These are phyloP conservation scores for Strongylocentrotus purpuratus DNA, from an alignment of 35 echinoderm and acorn worm genomes.

Conservation along the genomic window DNA sequence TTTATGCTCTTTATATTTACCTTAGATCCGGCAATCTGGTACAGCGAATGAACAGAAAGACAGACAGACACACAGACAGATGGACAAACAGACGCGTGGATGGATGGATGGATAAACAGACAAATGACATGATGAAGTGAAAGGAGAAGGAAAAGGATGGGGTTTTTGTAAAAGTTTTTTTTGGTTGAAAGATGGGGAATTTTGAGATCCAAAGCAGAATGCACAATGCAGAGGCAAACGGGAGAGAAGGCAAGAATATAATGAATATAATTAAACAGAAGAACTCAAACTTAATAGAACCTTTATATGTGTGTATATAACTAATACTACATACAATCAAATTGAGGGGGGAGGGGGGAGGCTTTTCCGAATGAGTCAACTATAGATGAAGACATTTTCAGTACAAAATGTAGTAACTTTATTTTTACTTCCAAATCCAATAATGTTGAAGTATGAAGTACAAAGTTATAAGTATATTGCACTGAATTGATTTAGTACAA, in stretches of 20 bases:
- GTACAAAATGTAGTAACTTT: no score
- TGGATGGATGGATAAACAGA: slow-evolving; percentile 15
- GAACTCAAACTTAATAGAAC: no score
- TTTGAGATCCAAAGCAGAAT: neutral
- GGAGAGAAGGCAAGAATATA: neutral
- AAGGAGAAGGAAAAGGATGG: neutral
- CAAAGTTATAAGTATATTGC: no score
- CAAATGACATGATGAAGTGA: neutral
- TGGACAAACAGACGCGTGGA: neutral
- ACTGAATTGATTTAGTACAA: no score
- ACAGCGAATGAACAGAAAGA: slow-evolving; percentile 30
- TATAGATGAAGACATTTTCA: no score
- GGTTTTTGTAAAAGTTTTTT: neutral
- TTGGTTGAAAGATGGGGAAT: neutral
- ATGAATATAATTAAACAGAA: neutral
- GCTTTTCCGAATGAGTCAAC: no score
- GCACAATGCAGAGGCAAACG: neutral
- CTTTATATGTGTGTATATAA: no score
- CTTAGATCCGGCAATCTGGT: slow-evolving; percentile 34
- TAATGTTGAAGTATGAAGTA: no score
- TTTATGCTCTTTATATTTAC: slow-evolving; percentile 29
- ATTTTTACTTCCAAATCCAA: no score
- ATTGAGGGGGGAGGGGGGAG: no score
- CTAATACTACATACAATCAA: no score
- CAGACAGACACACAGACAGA: slow-evolving; percentile 22